phyloP scores from a whole-genome alignment of 1,140 invertebrate species.

The Drosophila bocqueti region DNA sequence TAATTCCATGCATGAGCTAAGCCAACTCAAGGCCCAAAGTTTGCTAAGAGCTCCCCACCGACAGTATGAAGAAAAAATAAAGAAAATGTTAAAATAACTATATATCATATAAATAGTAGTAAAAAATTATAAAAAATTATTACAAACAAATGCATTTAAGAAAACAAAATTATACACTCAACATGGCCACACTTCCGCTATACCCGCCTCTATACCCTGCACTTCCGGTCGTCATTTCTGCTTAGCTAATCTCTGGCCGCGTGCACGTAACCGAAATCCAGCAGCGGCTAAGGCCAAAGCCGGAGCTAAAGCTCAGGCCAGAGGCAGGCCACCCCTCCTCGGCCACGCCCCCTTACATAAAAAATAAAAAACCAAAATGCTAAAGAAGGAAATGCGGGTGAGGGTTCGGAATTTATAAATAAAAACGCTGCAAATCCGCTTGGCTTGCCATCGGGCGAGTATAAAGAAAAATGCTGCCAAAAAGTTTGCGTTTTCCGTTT shows the following conservation, averaged over 20 bases:
- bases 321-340: background rate
- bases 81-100: background rate
- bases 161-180: background rate
- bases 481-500: slow-evolving; percentile 46
- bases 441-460: slow-evolving; percentile 27
- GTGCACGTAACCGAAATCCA: slow-evolving; percentile 63
- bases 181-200: background rate
- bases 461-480: slow-evolving; percentile 48
- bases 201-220: slow-evolving; percentile 2
- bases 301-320: slow-evolving; percentile 3
- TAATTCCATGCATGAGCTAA: slow-evolving; percentile 61
- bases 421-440: slow-evolving; percentile 71
- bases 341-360: slow-evolving; percentile 48
- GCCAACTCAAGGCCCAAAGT: background rate
- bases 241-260: slow-evolving; percentile 74
- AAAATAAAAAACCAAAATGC: slow-evolving; percentile 10
- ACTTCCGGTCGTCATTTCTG: slow-evolving; percentile 69
- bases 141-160: background rate
- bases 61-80: background rate
- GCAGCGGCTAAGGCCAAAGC: slow-evolving; percentile 19
- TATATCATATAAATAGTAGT: background rate
- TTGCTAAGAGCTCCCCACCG: too few relatives aligned
- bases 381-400: slow-evolving; percentile 32
- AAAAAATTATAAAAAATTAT: background rate
- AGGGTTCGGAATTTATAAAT: slow-evolving; percentile 40